Conservation (phyloP, 2,888 invertebrate species). For the Danaus chrysippus region DNA sequence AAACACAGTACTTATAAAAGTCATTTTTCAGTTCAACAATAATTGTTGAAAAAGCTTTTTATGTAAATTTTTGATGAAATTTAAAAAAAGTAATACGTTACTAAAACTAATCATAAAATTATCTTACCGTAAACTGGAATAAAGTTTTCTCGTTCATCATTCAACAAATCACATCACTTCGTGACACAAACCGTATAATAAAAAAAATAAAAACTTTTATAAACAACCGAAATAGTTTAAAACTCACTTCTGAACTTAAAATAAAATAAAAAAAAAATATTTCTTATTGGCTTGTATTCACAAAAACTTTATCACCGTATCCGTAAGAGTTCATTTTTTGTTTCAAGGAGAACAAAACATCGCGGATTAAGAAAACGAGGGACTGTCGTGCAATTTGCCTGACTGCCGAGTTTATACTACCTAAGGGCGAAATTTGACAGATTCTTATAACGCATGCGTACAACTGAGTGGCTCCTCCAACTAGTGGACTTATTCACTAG, state of each 20-base stretch:
- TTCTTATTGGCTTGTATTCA: constrained; percentile 39
- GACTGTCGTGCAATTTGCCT: constrained; percentile 48
- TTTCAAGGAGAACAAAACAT: constrained; percentile 51
- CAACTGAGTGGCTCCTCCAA: constrained; percentile 69
- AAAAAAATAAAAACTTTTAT: constrained; percentile 33
- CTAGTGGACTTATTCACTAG: constrained; percentile 73
- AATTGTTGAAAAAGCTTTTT: no score
- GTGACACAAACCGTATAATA: constrained; percentile 35
- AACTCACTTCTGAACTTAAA: constrained; percentile 33
- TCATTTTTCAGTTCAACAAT: no score
- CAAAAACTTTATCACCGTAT: constrained; percentile 49
- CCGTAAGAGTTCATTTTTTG: constrained; percentile 43
- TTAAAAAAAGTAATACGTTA: no score
- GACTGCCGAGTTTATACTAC: constrained; percentile 62
- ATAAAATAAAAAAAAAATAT: constrained; percentile 25
- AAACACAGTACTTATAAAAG: no score
- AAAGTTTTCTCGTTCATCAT: constrained; percentile 59
- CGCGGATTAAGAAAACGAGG: constrained; percentile 33
- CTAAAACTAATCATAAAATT: constrained; percentile 26
- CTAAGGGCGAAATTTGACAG: constrained; percentile 62
- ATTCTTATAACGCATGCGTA: constrained; percentile 66
- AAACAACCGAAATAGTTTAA: constrained; percentile 34
- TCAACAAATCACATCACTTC: constrained; percentile 58
- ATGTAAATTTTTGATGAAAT: no score
- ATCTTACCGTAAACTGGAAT: constrained; percentile 57